Evolutionary conservation across 2,888 invertebrate species (phyloP), one percentile per base, ranked within the genome.

Genomic region (Glaucopsyche alexis): DNA sequence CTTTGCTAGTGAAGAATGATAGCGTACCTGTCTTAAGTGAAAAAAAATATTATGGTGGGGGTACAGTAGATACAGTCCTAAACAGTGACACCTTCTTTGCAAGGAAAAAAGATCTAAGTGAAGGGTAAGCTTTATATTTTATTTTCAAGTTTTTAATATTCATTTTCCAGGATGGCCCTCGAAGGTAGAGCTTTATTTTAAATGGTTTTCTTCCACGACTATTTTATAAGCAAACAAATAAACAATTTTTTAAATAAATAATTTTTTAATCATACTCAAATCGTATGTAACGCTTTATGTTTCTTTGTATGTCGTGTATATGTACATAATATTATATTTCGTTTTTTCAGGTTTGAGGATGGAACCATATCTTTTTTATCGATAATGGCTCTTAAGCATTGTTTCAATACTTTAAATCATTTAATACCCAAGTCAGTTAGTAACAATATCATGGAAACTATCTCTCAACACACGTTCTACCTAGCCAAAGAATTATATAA

Each of bases 41-140:
- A 13, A 72, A 67, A 50, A 67, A 72, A 72, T 72, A 72, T 72
- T 72, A 72, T 38, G 72, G 72, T 7, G 72, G 72, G 49, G 72
- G 72, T 19, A 72, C 72, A 42, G 72, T 72, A 14, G 72, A 72
- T 42, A 72, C 67, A 8, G 72, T 72, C 8, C 29, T 72, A 13
- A 72, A 67, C 19, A 72, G 66, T 16, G 67, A 72, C 19, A 16
- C 66, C 6, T 72, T 72, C 19, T 52, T 52, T 7, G 72, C 72
- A 4, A 72, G 67, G 16, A 72, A 66, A 45, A 50, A 67, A 14
- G 52, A 67, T 42, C 4, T 72, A 50, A 45, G 14, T 19, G 66
- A 72, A 42, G 52, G 72, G 72, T 72, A 72, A 42, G 29, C n/a
- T 40, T 4, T 47, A 50, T 50, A 1, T n/a, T n/a, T n/a, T 14